A percentile compares a stretch with the other conserved stretches of the same genome.
phyloP scores from a whole-genome alignment of 2,888 invertebrate species.

The Pollenia angustigena region DNA sequence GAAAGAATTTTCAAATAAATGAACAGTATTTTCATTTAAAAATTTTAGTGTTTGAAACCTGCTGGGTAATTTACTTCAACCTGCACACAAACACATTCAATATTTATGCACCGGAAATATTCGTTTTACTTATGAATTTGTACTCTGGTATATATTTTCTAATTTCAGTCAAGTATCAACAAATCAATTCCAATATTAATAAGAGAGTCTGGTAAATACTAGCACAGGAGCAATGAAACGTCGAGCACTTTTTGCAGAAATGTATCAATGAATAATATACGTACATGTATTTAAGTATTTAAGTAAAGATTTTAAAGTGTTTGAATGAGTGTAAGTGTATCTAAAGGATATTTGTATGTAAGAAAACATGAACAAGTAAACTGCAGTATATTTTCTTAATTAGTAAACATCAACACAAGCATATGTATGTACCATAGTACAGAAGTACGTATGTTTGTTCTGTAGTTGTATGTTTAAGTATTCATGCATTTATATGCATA shows the following conservation, averaged over 20 bases:
- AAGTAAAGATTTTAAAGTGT: slow-evolving; percentile 38
- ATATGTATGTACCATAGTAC: not conserved
- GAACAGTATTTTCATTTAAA: no score
- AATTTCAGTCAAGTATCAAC: slow-evolving; percentile 54
- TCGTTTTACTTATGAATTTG: not conserved
- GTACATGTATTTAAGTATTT: slow-evolving; percentile 40
- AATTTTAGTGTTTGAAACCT: not conserved
- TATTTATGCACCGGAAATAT: slow-evolving; percentile 9
- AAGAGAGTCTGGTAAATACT: slow-evolving; percentile 61
- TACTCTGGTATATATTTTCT: slow-evolving; percentile 37
- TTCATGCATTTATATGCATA: slow-evolving; percentile 1
- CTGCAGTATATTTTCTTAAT: slow-evolving; percentile 65
- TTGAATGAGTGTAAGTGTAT: slow-evolving; percentile 14
- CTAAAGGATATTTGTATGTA: slow-evolving; percentile 18
- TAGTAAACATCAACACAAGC: slow-evolving; percentile 47
- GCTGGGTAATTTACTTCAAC: not conserved
- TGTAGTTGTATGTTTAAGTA: not conserved
- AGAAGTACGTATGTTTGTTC: not conserved
- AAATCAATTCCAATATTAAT: slow-evolving; percentile 68
- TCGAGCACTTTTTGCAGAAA: slow-evolving; percentile 29
- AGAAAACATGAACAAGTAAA: not conserved
- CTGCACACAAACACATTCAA: not conserved
- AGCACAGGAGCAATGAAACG: slow-evolving; percentile 37
- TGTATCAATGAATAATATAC: slow-evolving; percentile 32
- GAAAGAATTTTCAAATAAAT: no score